phyloP scores from a whole-genome alignment of 1,140 invertebrate genomes.

The Asobara japonica region DNA sequence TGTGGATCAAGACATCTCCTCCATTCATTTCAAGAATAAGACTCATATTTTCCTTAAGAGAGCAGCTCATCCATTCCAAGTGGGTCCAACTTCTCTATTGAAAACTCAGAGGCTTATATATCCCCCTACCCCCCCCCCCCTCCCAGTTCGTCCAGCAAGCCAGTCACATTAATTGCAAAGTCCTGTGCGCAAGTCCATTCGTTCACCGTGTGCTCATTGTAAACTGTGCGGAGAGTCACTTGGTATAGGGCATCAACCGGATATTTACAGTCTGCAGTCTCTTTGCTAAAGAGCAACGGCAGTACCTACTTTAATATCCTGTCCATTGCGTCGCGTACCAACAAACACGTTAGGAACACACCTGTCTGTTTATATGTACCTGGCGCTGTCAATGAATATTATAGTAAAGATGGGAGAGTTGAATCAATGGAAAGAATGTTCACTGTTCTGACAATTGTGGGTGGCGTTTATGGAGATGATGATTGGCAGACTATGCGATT shows the following conservation, averaged over 20 bases:
- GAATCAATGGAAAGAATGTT: neutral
- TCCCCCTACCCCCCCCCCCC: too few species aligned
- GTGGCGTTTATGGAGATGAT: too few species aligned
- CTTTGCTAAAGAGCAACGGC: slow-evolving; percentile 34
- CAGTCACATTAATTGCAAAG: slow-evolving; percentile 20
- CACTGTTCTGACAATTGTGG: neutral
- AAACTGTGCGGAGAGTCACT: too few species aligned
- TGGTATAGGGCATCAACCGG: slow-evolving; percentile 40
- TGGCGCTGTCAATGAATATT: neutral
- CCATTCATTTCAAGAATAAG: neutral
- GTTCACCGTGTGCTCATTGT: slow-evolving; percentile 20
- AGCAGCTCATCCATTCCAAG: slow-evolving; percentile 15
- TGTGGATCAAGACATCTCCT: neutral
- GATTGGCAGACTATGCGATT: too few species aligned
- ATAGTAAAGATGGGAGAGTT: neutral
- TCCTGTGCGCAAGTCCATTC: slow-evolving; percentile 19
- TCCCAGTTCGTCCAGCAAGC: neutral
- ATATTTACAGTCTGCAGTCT: slow-evolving; percentile 56
- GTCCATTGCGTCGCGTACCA: slow-evolving; percentile 46
- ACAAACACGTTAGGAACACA: slow-evolving; percentile 46
- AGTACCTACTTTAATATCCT: slow-evolving; percentile 58
- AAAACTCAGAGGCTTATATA: neutral
- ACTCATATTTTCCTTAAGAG: slow-evolving; percentile 9
- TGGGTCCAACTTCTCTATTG: neutral
- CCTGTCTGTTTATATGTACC: neutral